These are phyloP conservation scores for Hyposoter dolosus DNA, from an alignment of 2,888 invertebrate genomes.

Conservation along the genomic window DNA sequence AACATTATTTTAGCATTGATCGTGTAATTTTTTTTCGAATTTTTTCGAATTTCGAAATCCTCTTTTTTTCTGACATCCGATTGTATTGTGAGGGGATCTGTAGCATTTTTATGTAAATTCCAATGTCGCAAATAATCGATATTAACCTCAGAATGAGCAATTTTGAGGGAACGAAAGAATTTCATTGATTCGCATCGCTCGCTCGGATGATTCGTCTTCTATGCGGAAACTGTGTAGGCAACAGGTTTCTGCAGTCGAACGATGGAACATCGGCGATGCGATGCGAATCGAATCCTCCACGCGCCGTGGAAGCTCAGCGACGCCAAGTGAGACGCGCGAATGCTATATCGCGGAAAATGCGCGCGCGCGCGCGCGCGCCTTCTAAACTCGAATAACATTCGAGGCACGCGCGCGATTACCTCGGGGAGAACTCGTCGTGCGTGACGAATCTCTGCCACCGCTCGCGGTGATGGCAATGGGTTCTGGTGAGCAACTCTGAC, in stretches of 20 bases:
- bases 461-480: conserved; percentile 13
- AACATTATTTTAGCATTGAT: neutral
- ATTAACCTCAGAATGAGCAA: neutral
- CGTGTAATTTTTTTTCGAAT: neutral
- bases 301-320: conserved; percentile 66
- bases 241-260: conserved; percentile 75
- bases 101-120: neutral
- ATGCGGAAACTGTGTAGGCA: conserved; percentile 69
- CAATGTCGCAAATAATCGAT: neutral
- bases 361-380: conserved; percentile 12
- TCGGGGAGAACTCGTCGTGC: conserved; percentile 72
- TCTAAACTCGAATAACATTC: conserved; percentile 68
- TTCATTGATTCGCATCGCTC: conserved; percentile 38
- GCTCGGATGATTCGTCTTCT: conserved; percentile 58
- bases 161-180: neutral
- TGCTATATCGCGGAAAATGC: conserved; percentile 47
- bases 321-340: conserved; percentile 60
- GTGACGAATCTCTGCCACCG: conserved; percentile 69
- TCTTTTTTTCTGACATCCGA: neutral
- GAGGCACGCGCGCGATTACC: conserved; percentile 74
- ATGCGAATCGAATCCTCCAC: conserved; percentile 70
- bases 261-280: conserved; percentile 69
- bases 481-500: conserved; percentile 40
- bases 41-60: neutral
- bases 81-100: neutral